Evolutionary conservation across 2,888 invertebrate species (phyloP).

Genomic region (Lottia gigantea): DNA sequence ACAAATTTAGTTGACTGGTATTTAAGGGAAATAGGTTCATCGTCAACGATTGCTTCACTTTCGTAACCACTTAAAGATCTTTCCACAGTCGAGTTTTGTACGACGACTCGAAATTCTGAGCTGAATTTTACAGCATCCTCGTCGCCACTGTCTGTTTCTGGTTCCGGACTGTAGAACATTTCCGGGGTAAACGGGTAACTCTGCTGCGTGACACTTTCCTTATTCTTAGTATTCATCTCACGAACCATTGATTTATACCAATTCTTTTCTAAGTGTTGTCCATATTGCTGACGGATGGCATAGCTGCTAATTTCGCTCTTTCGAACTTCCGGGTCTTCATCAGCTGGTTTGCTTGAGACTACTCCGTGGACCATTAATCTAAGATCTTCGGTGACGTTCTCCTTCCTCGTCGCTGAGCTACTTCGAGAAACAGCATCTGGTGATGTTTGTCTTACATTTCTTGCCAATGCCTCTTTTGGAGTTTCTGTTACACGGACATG

Average conservation of each 20-base stretch:
- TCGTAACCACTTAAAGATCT: too few species aligned
- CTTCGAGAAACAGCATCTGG: not conserved
- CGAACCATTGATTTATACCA: constrained; percentile 14
- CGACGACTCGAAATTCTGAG: too few species aligned
- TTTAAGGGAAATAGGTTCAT: not conserved
- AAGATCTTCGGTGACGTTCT: not conserved
- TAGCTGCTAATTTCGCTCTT: not conserved
- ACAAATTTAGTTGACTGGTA: not conserved
- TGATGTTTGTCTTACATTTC: not conserved
- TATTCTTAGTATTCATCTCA: constrained; percentile 12
- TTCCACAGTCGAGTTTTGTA: too few species aligned
- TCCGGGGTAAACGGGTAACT: constrained; percentile 1
- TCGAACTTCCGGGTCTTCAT: not conserved
- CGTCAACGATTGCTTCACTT: too few species aligned
- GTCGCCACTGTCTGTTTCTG: not conserved
- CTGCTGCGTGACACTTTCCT: not conserved
- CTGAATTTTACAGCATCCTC: not conserved
- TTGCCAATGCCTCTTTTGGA: not conserved
- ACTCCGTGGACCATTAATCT: not conserved
- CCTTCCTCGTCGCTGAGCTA: not conserved
- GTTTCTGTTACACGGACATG: not conserved
- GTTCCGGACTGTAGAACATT: constrained; percentile 16
- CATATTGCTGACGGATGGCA: constrained; percentile 15
- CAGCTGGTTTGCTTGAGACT: not conserved
- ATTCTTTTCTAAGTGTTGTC: constrained; percentile 16